These are phyloP conservation scores for Tyrannus savana DNA, from an alignment of 2,113 vertebrate species.

Conservation along the genomic window DNA sequence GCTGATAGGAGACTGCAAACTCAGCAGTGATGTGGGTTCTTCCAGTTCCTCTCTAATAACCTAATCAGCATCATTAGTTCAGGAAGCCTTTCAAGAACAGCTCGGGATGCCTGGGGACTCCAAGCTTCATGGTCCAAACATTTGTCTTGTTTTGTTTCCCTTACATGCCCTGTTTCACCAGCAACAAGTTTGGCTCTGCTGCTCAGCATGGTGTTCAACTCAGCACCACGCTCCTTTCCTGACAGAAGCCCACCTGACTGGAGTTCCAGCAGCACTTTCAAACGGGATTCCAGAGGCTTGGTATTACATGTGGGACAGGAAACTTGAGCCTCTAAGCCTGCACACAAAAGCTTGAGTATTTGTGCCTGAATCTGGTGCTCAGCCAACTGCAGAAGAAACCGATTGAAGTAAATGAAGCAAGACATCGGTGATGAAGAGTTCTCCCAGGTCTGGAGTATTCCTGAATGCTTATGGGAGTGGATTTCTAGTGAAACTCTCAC, in stretches of 20 bases:
- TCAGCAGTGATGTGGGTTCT: not conserved
- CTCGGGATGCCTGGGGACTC: not conserved
- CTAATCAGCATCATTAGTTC: not conserved
- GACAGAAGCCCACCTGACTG: not conserved
- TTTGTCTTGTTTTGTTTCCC: not conserved
- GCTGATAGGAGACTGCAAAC: not conserved
- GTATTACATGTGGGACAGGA: not conserved
- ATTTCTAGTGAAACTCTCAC: not conserved
- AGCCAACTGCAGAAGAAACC: not conserved
- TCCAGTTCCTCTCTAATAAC: conserved; percentile 4
- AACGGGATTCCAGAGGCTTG: not conserved
- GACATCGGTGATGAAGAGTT: not conserved
- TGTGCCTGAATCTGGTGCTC: not conserved
- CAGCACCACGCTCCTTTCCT: not conserved
- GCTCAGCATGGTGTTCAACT: not conserved
- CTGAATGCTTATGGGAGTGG: not conserved
- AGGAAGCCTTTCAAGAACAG: conserved; percentile 9
- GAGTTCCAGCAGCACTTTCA: not conserved
- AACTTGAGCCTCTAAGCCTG: not conserved
- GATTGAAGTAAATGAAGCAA: not conserved
- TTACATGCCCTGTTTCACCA: not conserved
- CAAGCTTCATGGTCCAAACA: not conserved
- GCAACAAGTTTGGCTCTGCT: not conserved
- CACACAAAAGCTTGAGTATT: not conserved
- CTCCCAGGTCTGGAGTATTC: not conserved